Conservation (phyloP, 2,113 vertebrate species). For the Crotalus viridis region DNA sequence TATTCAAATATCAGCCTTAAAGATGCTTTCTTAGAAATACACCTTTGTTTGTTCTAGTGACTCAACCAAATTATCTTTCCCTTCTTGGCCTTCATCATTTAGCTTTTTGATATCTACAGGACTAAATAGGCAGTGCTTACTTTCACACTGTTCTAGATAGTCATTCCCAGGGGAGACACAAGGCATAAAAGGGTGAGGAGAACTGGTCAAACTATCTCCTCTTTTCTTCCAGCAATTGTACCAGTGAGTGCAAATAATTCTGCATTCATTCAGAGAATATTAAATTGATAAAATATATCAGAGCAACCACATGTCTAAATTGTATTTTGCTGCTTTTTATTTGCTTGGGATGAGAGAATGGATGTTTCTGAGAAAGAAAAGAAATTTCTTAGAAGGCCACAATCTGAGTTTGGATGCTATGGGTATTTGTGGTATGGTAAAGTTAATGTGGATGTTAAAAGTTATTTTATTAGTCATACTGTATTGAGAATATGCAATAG, state of each 20-base stretch:
- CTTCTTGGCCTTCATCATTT: neutral
- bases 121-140: neutral
- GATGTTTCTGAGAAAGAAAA: neutral
- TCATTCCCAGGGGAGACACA: neutral
- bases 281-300: neutral
- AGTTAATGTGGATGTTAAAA: neutral
- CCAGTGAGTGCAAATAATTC: neutral
- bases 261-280: neutral
- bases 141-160: neutral
- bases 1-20: constrained; percentile 6
- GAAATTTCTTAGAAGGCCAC: neutral
- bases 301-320: neutral
- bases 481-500: neutral
- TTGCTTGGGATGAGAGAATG: neutral
- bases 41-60: neutral
- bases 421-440: neutral
- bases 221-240: neutral
- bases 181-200: neutral
- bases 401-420: neutral
- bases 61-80: neutral
- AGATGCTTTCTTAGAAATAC: neutral
- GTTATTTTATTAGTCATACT: neutral
- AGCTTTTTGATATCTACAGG: neutral
- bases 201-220: neutral
- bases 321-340: neutral